Conservation (phyloP, 1,140 invertebrate genomes). For the Lithobius niger region DNA sequence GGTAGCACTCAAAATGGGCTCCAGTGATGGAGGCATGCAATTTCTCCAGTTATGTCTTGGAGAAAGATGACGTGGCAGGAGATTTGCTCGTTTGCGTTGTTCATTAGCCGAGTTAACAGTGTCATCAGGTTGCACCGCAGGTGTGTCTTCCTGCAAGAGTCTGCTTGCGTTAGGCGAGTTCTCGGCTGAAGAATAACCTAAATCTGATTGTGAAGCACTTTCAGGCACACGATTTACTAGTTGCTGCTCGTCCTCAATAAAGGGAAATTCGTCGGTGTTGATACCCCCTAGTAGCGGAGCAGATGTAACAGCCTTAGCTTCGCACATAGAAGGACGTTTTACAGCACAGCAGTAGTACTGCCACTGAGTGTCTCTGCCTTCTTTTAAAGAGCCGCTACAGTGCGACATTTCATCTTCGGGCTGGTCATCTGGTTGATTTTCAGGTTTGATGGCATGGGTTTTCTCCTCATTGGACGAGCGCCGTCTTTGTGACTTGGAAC, state of each 20-base stretch:
- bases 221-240: background rate
- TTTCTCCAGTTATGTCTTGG: background rate
- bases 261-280: conserved; percentile 1
- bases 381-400: too few species aligned
- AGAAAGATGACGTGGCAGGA: background rate
- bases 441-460: too few species aligned
- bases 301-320: background rate
- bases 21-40: background rate
- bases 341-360: background rate
- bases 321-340: background rate
- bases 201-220: background rate
- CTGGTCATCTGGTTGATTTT: too few species aligned
- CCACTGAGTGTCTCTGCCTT: conserved; percentile 6
- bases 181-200: conserved; percentile 5
- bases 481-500: background rate
- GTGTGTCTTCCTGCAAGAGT: background rate
- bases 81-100: too few species aligned
- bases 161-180: conserved; percentile 1
- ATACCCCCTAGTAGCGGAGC: background rate
- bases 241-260: conserved; percentile 2
- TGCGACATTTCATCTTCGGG: too few species aligned
- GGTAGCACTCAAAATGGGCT: background rate
- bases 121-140: background rate
- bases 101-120: background rate
- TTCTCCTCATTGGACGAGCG: too few species aligned